Base-by-base conservation (phyloP, 1,140 invertebrate genomes). In the Drosophila arizonae region DNA sequence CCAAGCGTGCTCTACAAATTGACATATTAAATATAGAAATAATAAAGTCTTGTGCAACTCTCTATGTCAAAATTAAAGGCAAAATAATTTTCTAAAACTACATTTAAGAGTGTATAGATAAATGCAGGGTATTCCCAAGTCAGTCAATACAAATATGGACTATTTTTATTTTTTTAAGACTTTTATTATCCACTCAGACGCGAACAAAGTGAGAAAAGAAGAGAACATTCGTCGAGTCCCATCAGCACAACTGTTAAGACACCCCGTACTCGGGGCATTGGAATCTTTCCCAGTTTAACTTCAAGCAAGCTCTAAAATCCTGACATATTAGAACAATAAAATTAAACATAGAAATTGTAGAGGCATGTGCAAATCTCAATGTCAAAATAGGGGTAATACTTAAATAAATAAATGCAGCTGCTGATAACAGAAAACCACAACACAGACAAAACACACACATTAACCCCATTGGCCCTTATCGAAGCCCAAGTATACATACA, bases 401-500 rank as follows among this genome's bases (percentile, higher is more conserved):
- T 21, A 39, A 30, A 15, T 43, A 43, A 15, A 6, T 33, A 13
- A 46, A 13, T 43, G n/a, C 21, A 58, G 33, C 51, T 43, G 36
- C 26, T 61, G 66, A 68, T 68, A 61, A 61, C 28, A 43, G 5
- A 45, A 46, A 69, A 54, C 66, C 57, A 62, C 57, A 61, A 62
- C 57, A 69, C n/a, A 28, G 33, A 45, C 6, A 8, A 17, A 26
- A 61, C 26, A 30, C 4, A 30, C 15, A 46, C 45, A 45, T 33
- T 52, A 17, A 43, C 17, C 11, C 46, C 15, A 45, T 17, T 17
- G 56, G 15, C 56, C n/a, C 39, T 28, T 48, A 10, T 17, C 15
- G 30, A 15, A 36, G 13, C 3, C 52, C 10, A 36, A 36, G n/a
- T 43, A 15, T 10, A 43, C 5, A 15, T 43, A 24, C 21, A 50